These are phyloP conservation scores for Drosophila testacea DNA, from an alignment of 2,888 invertebrate genomes.

Conservation along the genomic window DNA sequence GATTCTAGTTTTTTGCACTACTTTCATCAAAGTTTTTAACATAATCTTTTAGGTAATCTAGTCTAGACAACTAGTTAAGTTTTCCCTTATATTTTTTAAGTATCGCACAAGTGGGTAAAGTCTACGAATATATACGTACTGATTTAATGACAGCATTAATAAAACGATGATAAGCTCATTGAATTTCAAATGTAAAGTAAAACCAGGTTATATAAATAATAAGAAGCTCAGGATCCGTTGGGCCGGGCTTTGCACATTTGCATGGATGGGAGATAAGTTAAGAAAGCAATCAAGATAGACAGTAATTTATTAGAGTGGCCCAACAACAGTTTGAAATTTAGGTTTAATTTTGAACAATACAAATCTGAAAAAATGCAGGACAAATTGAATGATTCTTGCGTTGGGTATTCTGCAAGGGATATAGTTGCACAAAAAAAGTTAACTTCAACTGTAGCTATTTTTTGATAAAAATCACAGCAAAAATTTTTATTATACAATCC, in stretches of 20 bases:
- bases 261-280: background rate
- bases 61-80: background rate
- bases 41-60: background rate
- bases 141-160: conserved; percentile 5
- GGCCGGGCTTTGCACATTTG: background rate
- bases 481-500: too few relatives aligned
- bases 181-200: conserved; percentile 19
- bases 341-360: too few relatives aligned
- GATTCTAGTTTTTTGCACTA: background rate
- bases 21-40: background rate
- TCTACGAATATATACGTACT: background rate
- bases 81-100: background rate
- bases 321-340: background rate
- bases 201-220: conserved; percentile 4
- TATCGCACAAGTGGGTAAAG: background rate
- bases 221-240: conserved; percentile 3
- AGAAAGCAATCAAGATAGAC: background rate
- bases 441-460: too few relatives aligned
- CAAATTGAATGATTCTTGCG: too few relatives aligned
- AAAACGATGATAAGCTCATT: conserved; percentile 34
- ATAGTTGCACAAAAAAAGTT: too few relatives aligned
- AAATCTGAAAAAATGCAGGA: too few relatives aligned
- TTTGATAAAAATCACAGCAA: too few relatives aligned
- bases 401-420: too few relatives aligned
- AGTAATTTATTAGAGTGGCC: conserved; percentile 4